Evolutionary conservation across 1,140 invertebrate species (phyloP).

Genomic region (Eueides isabella): DNA sequence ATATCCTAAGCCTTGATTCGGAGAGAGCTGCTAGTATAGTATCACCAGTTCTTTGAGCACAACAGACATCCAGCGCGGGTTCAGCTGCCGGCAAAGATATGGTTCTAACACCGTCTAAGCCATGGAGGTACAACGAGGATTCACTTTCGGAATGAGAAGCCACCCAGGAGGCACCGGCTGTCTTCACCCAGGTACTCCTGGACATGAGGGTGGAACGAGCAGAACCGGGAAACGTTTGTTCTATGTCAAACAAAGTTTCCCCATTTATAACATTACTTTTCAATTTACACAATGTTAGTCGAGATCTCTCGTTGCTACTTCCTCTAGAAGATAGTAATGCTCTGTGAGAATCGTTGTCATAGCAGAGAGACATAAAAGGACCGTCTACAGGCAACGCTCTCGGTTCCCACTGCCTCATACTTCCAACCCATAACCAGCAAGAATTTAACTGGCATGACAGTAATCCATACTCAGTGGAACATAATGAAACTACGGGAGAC

Average conservation of each 20-base stretch:
- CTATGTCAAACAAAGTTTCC: constrained; percentile 57
- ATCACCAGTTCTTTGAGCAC: constrained; percentile 79
- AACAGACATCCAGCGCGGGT: constrained; percentile 85
- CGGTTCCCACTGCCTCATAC: constrained; percentile 63
- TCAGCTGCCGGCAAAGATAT: constrained; percentile 84
- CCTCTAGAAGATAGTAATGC: constrained; percentile 85
- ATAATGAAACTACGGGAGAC: constrained; percentile 85
- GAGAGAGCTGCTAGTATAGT: constrained; percentile 85
- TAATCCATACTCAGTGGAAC: constrained; percentile 85
- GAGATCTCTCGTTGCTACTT: constrained; percentile 80
- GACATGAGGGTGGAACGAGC: constrained; percentile 58
- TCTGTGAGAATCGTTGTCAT: constrained; percentile 85
- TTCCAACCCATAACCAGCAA: constrained; percentile 86
- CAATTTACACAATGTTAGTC: constrained; percentile 83
- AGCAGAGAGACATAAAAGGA: constrained; percentile 87
- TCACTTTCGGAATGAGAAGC: constrained; percentile 86
- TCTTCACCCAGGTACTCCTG: constrained; percentile 56
- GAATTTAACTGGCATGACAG: constrained; percentile 90
- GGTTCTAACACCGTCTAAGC: constrained; percentile 83
- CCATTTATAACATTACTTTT: constrained; percentile 74
- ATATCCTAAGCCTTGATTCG: constrained; percentile 85
- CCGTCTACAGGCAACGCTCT: constrained; percentile 86
- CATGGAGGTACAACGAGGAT: constrained; percentile 86
- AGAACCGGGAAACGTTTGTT: constrained; percentile 62
- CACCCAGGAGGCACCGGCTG: constrained; percentile 76